Evolutionary conservation across 1,140 invertebrate species (phyloP), one percentile per base, ranked within the genome.

Genomic region (Trinorchestia longiramus): DNA sequence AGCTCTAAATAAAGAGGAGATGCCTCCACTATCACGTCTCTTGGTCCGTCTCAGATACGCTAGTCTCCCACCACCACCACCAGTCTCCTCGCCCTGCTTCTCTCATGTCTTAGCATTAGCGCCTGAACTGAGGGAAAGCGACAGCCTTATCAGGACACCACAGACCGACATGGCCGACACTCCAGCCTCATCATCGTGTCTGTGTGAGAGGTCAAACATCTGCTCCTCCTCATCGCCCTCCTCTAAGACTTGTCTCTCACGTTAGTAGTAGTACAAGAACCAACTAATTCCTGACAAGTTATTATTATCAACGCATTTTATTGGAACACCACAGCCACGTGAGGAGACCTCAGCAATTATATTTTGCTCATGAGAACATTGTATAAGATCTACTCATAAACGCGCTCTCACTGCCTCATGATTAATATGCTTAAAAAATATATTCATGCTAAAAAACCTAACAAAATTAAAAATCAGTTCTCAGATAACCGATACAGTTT

Each of bases 101-200:
- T 40, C 36, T 47, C 92, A 94, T 94, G 23, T 23, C 43, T 94
- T 44, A 45, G 92, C 43, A 94, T 94, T 94, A 94, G 92, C 44
- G 43, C 36, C 43, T 41, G 92, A n/a, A 40, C 92, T 11, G 40
- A 47, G 44, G 43, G 8, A 94, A 40, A 19, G 92, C 43, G 36
- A 45, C 43, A 45, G 43, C 43, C 43, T 94, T 94, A 94, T 94
- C 92, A 94, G 43, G 41, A 43, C 43, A 3, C 41, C 43, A 47
- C 92, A 94, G 92, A 45, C 92, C 92, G 3, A 17, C 92, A 94
- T 94, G 47, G 43, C 88, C 62, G 62, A 77, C 62, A 19, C 62
- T 77, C 28, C 15, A 11, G 11, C 28, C 62, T 77, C 88, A 90
- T 90, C 88, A 90, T 43, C 88, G 88, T 41, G 11, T 90, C 41